Evolutionary conservation across 1,140 invertebrate genomes (phyloP).

Genomic region (Myzus persicae): DNA sequence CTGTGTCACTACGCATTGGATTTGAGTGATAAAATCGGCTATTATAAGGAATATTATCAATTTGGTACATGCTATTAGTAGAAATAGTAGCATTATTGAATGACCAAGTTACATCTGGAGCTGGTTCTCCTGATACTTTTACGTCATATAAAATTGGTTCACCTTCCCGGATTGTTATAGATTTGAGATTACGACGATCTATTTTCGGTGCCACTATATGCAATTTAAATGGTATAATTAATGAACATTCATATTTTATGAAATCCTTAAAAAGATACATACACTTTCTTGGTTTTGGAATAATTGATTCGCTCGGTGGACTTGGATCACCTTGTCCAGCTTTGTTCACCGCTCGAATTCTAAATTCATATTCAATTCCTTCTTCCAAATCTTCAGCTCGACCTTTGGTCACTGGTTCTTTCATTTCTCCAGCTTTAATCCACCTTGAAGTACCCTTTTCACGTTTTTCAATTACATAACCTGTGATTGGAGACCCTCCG

Average conservation of each 20-base stretch:
- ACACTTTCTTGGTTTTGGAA: slow-evolving; percentile 87
- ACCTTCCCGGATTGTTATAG: slow-evolving; percentile 81
- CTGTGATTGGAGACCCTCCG: slow-evolving; percentile 91
- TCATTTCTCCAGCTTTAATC: slow-evolving; percentile 83
- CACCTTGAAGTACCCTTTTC: slow-evolving; percentile 87
- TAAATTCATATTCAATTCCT: slow-evolving; percentile 87
- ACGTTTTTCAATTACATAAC: slow-evolving; percentile 92
- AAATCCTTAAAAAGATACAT: slow-evolving; percentile 65
- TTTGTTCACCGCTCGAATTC: slow-evolving; percentile 82
- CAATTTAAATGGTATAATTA: slow-evolving; percentile 62
- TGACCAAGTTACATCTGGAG: slow-evolving; percentile 80
- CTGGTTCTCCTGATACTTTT: slow-evolving; percentile 84
- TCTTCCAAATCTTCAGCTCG: slow-evolving; percentile 83
- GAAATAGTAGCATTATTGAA: slow-evolving; percentile 71
- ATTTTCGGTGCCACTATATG: slow-evolving; percentile 88
- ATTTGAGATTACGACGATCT: slow-evolving; percentile 80
- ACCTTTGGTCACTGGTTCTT: slow-evolving; percentile 80
- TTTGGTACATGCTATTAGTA: slow-evolving; percentile 66
- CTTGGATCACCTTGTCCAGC: slow-evolving; percentile 82
- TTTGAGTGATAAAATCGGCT: slow-evolving; percentile 85
- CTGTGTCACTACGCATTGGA: slow-evolving; percentile 83
- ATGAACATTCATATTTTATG: background rate
- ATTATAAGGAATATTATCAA: slow-evolving; percentile 87
- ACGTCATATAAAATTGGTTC: slow-evolving; percentile 85
- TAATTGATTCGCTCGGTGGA: slow-evolving; percentile 75